Base-by-base conservation (phyloP, 92 coral and sea anemone genomes). In the Epizoanthus stellaris region DNA sequence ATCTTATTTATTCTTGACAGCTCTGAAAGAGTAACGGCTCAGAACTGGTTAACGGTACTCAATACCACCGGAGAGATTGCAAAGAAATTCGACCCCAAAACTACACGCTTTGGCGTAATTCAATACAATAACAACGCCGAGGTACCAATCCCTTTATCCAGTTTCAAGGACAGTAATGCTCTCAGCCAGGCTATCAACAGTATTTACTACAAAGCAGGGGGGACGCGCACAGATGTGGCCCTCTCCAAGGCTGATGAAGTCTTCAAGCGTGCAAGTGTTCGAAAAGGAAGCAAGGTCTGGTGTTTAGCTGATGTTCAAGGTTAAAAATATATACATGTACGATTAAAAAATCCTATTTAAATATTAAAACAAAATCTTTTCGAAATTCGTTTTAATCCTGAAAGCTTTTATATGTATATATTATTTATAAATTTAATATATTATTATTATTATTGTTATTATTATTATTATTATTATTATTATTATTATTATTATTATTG, bases 201-300 rank as follows among this genome's bases (percentile, higher is more conserved):
- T 61, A 89, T 96, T 23, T 96, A 77, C 81, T 96, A 82, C 80
- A 93, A 96, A 52, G 86, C 91, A 20, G 98, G 99, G 6, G 95
- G 94, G 58, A 96, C 95, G 30, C 88, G 99, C 16, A 95, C 98
- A 10, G 98, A 96, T 74, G 89, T 93, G 64, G 98, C 99, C 16
- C 80, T 94, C 70, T 81, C 89, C 62, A 82, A 92, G 70, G 93
- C 98, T 0, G 68, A 89, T 47, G 93, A 90, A 25, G 98, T 96
- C 43, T 96, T 96, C 81, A 90, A 87, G 19, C 69, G 70, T 38
- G 93, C 97, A 6, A 70, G 89, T 42, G 75, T 72, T 9, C 92
- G 98, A 49, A 72, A 86, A 20, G 98, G 95, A 62, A 94, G 95
- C 76, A 91, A 89, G 80, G 85, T 85, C 30, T 49, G 47, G 3